phyloP scores from a whole-genome alignment of 2,113 vertebrate genomes.

The Onychostoma macrolepis region DNA sequence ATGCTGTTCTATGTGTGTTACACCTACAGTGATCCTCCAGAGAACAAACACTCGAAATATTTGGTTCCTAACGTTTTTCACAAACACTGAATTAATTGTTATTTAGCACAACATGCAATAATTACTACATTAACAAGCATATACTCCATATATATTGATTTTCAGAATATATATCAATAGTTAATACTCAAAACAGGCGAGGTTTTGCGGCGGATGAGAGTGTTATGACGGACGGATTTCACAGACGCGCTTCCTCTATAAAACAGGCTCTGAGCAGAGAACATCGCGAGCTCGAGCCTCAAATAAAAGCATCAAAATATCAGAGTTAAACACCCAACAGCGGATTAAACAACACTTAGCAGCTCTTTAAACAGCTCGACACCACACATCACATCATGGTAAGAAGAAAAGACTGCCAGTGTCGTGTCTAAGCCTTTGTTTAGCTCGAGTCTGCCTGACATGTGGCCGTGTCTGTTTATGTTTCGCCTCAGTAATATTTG shows the following conservation, averaged over 20 bases:
- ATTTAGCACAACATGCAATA: background rate
- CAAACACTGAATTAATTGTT: background rate
- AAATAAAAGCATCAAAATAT: conserved; percentile 8
- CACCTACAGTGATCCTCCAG: background rate
- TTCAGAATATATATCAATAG: background rate
- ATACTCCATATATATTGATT: background rate
- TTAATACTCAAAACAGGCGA: background rate
- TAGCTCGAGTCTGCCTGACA: conserved; percentile 39
- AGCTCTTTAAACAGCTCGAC: conserved; percentile 27
- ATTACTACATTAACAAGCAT: background rate
- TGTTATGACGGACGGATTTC: conserved; percentile 29
- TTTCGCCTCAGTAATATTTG: too few relatives aligned
- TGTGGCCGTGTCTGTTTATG: conserved; percentile 49
- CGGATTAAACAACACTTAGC: background rate
- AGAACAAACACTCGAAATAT: background rate
- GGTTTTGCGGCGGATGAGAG: too few relatives aligned
- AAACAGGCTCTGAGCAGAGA: conserved; percentile 64
- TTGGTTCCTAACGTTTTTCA: background rate
- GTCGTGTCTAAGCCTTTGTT: background rate
- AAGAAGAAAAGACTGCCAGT: conserved; percentile 19
- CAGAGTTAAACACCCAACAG: background rate
- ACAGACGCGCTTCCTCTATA: conserved; percentile 68
- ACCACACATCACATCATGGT: conserved; percentile 71
- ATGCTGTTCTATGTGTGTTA: conserved; percentile 54
- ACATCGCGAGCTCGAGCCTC: conserved; percentile 65